A percentile compares a stretch with the other conserved stretches of the same genome.
Evolutionary conservation across 2,888 invertebrate genomes (phyloP).

Genomic region (Galeruca laticollis): DNA sequence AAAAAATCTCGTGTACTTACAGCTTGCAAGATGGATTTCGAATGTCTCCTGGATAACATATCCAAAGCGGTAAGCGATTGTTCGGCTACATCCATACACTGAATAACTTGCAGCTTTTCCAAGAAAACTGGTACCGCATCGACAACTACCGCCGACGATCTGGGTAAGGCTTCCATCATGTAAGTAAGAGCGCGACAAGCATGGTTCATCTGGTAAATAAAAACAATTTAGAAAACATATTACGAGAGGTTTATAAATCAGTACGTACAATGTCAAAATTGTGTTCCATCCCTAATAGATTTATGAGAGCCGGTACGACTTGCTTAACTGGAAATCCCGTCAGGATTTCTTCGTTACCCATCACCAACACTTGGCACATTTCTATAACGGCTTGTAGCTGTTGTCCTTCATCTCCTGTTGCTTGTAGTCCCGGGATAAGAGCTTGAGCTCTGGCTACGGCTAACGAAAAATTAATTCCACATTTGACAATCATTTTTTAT

Average conservation of each 20-base stretch:
- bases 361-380: conserved; percentile 98
- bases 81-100: conserved; percentile 99
- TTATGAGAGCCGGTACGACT: conserved; percentile 95
- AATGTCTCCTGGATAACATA: conserved; percentile 95
- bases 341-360: conserved; percentile 98
- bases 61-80: conserved; percentile 97
- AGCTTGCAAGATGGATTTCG: conserved; percentile 95
- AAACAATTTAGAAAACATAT: background rate
- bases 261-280: conserved; percentile 94
- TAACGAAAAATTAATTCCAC: conserved; percentile 45
- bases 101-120: conserved; percentile 96
- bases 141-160: conserved; percentile 95
- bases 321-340: conserved; percentile 99
- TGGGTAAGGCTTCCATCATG: conserved; percentile 98
- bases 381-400: conserved; percentile 97
- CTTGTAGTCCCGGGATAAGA: conserved; percentile 90
- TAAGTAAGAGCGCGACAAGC: conserved; percentile 98
- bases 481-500: too few relatives aligned
- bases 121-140: conserved; percentile 97
- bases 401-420: conserved; percentile 94
- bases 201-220: conserved; percentile 86
- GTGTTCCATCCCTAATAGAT: conserved; percentile 94
- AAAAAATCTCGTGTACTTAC: too few relatives aligned
- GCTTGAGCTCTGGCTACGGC: conserved; percentile 93
- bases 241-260: background rate